Percentiles rank a stretch among this genome's conserved stretches.
Evolutionary conservation across 2,888 invertebrate genomes (phyloP).

Genomic region (Platycheirus albimanus): DNA sequence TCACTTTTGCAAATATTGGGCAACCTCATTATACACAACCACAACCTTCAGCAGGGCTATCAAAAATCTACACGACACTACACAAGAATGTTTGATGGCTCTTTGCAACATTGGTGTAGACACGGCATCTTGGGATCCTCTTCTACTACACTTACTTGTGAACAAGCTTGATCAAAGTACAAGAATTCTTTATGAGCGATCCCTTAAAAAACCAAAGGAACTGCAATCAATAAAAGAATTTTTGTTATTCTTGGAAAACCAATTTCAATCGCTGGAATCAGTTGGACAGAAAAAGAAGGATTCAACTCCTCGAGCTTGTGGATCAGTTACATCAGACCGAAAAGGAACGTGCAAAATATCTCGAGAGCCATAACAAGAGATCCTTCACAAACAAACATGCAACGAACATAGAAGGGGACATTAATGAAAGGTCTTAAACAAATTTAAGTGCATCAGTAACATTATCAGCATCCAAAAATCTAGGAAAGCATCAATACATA

Average conservation of each 20-base stretch:
- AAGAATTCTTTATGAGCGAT: conserved; percentile 17
- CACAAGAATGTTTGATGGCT: conserved; percentile 1
- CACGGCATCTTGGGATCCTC: neutral
- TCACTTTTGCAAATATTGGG: conserved; percentile 30
- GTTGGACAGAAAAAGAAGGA: conserved; percentile 15
- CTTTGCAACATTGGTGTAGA: conserved; percentile 16
- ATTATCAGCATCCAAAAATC: too few relatives aligned
- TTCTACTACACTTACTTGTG: conserved; percentile 9
- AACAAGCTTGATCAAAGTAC: conserved; percentile 18
- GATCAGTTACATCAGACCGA: conserved; percentile 1
- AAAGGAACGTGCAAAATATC: neutral
- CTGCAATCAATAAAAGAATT: conserved; percentile 25
- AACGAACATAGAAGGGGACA: too few relatives aligned
- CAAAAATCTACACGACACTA: conserved; percentile 44
- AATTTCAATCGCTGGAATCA: conserved; percentile 25
- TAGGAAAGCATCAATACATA: too few relatives aligned
- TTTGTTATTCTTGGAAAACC: conserved; percentile 26
- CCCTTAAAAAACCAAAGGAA: conserved; percentile 17
- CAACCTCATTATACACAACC: conserved; percentile 23
- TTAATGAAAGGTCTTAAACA: too few relatives aligned
- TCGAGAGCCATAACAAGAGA: too few relatives aligned
- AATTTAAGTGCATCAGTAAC: too few relatives aligned
- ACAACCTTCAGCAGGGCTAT: conserved; percentile 30
- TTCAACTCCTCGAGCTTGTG: conserved; percentile 5
- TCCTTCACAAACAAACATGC: too few relatives aligned